A percentile compares a stretch with the other conserved stretches of the same genome.
Conservation (phyloP, 2,113 vertebrate genomes). For the Anoplopoma fimbria region DNA sequence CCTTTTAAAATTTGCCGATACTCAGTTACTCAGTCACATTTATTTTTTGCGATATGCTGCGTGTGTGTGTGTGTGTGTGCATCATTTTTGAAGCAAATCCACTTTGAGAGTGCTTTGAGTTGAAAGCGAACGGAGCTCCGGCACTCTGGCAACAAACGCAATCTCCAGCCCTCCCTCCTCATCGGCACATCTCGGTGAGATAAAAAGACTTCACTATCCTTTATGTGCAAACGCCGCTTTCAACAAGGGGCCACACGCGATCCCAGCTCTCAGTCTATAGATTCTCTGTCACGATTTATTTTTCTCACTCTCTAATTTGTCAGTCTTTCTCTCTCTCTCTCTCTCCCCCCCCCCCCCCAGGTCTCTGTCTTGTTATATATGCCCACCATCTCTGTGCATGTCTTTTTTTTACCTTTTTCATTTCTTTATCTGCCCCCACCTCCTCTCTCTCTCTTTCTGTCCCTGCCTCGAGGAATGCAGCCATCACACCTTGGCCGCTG, state of each 20-base stretch:
- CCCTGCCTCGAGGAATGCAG: constrained; percentile 34
- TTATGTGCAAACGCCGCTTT: constrained; percentile 61
- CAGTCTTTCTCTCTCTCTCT: constrained; percentile 48
- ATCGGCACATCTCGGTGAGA: constrained; percentile 53
- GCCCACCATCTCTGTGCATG: constrained; percentile 6
- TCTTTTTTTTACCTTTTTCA: constrained; percentile 49
- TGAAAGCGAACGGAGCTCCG: constrained; percentile 37
- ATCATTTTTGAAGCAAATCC: constrained; percentile 53
- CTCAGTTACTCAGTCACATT: constrained; percentile 4
- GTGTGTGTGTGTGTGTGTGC: not conserved
- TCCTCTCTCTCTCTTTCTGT: not conserved
- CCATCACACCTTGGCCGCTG: constrained; percentile 39
- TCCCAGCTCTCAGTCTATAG: constrained; percentile 56
- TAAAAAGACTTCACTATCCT: constrained; percentile 60
- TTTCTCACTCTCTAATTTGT: constrained; percentile 66
- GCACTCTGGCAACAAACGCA: constrained; percentile 46
- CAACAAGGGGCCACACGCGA: constrained; percentile 59
- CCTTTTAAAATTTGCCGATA: constrained; percentile 4
- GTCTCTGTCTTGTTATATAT: constrained; percentile 46
- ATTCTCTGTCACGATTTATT: constrained; percentile 67
- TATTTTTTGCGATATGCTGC: constrained; percentile 24
- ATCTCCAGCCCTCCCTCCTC: constrained; percentile 53
- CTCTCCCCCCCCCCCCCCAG: no score
- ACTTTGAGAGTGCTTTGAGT: constrained; percentile 41
- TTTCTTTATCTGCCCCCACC: constrained; percentile 32